Base-by-base conservation (phyloP, 2,113 vertebrate species). In the Rhipidura dahli region DNA sequence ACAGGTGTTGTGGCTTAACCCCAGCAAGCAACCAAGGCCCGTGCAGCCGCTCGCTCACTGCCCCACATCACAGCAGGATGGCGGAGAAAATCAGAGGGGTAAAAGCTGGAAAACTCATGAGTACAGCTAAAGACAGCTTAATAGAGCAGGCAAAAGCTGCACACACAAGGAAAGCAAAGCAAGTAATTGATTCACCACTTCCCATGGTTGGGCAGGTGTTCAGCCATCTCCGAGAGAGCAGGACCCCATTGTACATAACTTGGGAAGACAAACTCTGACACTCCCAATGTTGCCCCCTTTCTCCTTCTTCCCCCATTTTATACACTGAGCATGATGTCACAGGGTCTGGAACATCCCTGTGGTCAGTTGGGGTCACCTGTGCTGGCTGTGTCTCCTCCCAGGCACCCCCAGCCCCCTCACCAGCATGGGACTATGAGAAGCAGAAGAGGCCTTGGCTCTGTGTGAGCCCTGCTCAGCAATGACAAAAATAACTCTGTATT, bases 21-120 rank as follows among this genome's bases (percentile, higher is more conserved):
- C 33, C 23, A 69, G 54, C 18, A 33, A 60, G 9, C 3, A 51
- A 15, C 2, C 9, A 51, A 31, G 45, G 27, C 15, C 26, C 9
- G 3, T 5, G 9, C 7, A n/a, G 15, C 7, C 0, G 0, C 28
- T 56, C 2, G 3, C 11, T 73, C 23, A 35, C 5, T 31, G 37
- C 12, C 6, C 51, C 37, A 33, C 44, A n/a, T n/a, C n/a, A n/a
- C 44, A 28, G 15, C 5, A 8, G 33, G 14, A 22, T 44, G 18
- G 18, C 23, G 22, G 23, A 68, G 22, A 60, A n/a, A 51, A 77
- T 77, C 33, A 45, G 45, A 37, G 22, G 15, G 33, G 6, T 23
- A 33, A 69, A 60, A 60, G 7, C 27, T 68, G 45, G 18, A 60
- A 39, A 60, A 53, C 11, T 23, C 2, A 0, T 45, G 22, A 18